Evolutionary conservation across 2,888 invertebrate species (phyloP).

Genomic region (Thymelicus sylvestris): DNA sequence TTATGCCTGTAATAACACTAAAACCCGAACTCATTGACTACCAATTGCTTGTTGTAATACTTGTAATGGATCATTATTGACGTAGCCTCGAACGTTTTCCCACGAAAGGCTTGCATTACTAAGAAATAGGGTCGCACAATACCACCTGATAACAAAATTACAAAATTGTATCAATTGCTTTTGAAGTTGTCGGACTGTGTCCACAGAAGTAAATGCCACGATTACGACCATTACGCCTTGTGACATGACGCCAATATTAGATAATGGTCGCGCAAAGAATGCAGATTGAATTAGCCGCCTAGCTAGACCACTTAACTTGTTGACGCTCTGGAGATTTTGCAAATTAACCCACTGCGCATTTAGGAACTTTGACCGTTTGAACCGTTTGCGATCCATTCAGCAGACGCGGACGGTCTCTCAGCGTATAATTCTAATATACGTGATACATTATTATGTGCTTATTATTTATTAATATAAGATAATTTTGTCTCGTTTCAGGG

Average conservation of each 20-base stretch:
- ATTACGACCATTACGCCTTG: slow-evolving; percentile 68
- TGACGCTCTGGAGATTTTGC: slow-evolving; percentile 18
- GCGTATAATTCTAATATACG: neutral
- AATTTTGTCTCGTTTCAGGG: slow-evolving; percentile 72
- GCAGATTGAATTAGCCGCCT: slow-evolving; percentile 72
- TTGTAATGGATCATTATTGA: neutral
- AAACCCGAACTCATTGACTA: no score
- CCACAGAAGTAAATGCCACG: slow-evolving; percentile 48
- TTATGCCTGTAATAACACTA: no score
- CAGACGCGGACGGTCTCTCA: neutral
- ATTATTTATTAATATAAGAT: neutral
- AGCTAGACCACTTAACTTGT: slow-evolving; percentile 45
- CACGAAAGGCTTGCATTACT: slow-evolving; percentile 4
- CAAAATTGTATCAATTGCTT: slow-evolving; percentile 78
- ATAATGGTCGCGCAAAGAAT: slow-evolving; percentile 77
- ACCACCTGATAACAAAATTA: slow-evolving; percentile 73
- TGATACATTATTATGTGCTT: no score
- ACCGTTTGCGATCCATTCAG: neutral
- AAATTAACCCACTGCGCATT: slow-evolving; percentile 15
- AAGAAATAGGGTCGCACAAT: slow-evolving; percentile 45
- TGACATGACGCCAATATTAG: slow-evolving; percentile 72
- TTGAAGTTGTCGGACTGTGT: slow-evolving; percentile 65
- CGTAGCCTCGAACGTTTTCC: slow-evolving; percentile 7
- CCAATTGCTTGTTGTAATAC: neutral
- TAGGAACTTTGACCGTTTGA: slow-evolving; percentile 1